phyloP scores from a whole-genome alignment of 2,797 vertebrate species.

The Morus bassanus region DNA sequence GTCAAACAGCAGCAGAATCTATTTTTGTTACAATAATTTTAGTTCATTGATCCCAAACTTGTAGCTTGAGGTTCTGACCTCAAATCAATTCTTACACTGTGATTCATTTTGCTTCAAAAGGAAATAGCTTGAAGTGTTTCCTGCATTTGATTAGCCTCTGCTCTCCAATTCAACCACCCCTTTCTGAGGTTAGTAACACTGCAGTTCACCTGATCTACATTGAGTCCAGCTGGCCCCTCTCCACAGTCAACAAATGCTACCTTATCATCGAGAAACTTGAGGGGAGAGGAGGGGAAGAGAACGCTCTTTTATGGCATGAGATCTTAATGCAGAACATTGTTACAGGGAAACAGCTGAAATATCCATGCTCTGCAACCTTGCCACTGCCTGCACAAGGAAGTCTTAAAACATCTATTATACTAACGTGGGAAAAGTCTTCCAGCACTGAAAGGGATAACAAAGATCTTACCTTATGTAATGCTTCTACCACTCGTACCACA shows the following conservation, averaged over 20 bases:
- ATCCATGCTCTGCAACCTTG: neutral
- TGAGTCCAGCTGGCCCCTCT: neutral
- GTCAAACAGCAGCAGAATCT: neutral
- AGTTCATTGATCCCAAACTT: neutral
- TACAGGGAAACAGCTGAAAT: neutral
- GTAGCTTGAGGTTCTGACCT: neutral
- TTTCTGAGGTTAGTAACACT: neutral
- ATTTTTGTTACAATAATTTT: neutral
- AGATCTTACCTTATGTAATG: slow-evolving; percentile 90
- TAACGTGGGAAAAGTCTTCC: neutral
- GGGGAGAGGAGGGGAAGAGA: neutral
- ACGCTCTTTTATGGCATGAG: neutral
- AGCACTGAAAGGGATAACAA: neutral
- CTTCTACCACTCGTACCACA: slow-evolving; percentile 97
- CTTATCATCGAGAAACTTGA: accelerated
- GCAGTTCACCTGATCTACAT: neutral
- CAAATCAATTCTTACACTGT: neutral
- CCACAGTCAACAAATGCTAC: neutral
- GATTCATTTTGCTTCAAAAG: neutral
- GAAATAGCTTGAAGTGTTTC: neutral
- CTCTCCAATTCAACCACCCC: neutral
- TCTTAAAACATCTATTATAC: neutral
- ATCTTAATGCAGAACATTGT: neutral
- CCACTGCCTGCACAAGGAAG: neutral
- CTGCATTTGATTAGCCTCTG: neutral